Evolutionary conservation across 1,140 invertebrate genomes (phyloP), one percentile per base, ranked within the genome.

Genomic region (Sitobion miscanthi): DNA sequence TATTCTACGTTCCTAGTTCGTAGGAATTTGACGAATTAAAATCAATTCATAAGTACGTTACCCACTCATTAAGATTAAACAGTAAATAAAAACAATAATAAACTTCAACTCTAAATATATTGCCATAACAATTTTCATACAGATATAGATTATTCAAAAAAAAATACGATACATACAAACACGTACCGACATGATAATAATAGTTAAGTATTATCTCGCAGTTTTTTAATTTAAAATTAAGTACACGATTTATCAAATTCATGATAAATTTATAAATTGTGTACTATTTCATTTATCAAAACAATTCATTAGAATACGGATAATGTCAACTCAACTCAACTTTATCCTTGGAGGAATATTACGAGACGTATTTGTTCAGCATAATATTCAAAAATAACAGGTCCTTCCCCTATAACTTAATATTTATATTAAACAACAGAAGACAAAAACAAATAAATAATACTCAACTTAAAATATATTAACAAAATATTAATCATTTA

Each of bases 221-320:
- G 14, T n/a, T 17, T 69, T 69, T 69, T 3, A 69, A 25, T 69
- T 69, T n/a, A 69, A n/a, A 69, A 69, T 69, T n/a, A 69, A 69
- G 4, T 69, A 69, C 62, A 69, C 30, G 30, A 69, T 69, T 69
- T 69, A 69, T 69, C 30, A 69, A 69, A n/a, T 69, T n/a, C n/a
- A n/a, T 69, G 62, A 69, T n/a, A 69, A 69, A 69, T 77, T 77
- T 42, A 42, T 4, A 42, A 42, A 42, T 77, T 77, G 14, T n/a
- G 23, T 77, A n/a, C 30, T 77, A n/a, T 77, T 77, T 77, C 14
- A 77, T 77, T 77, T 77, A 77, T 77, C 11, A 35, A n/a, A 77
- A 77, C n/a, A 77, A n/a, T n/a, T 77, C 62, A 77, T 77, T 77
- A 77, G 62, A n/a, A 77, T 77, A 77, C n/a, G 35, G 17, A 85